These are phyloP conservation scores for Alosa alosa DNA, from an alignment of 2,113 vertebrate species.

Conservation along the genomic window DNA sequence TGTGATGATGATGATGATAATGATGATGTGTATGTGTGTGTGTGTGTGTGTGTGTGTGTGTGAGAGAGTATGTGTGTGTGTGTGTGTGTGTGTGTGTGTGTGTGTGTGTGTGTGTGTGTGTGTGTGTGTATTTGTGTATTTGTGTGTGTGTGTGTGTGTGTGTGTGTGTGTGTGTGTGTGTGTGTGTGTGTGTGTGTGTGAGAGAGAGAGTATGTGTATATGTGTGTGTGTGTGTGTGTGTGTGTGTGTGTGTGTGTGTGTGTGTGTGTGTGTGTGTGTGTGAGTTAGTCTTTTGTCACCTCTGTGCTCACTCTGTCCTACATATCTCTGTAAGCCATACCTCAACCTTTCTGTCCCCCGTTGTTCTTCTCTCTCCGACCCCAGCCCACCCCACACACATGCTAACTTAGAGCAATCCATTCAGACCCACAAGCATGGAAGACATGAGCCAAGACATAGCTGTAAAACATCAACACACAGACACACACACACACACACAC, in stretches of 20 bases:
- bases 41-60: neutral
- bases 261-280: neutral
- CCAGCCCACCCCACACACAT: constrained; percentile 1
- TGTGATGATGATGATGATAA: neutral
- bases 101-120: too few relatives aligned
- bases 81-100: too few relatives aligned
- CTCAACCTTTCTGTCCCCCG: neutral
- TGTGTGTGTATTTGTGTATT: neutral
- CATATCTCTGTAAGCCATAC: neutral
- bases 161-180: neutral
- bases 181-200: neutral
- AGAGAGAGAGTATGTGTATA: too few relatives aligned
- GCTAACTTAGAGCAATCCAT: neutral
- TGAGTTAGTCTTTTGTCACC: neutral
- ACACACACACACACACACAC: neutral
- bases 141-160: neutral
- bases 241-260: too few relatives aligned
- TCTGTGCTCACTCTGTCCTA: neutral
- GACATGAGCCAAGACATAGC: neutral
- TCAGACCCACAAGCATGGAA: neutral
- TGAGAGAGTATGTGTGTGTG: too few relatives aligned
- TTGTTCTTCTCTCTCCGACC: neutral
- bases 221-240: neutral
- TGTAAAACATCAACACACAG: neutral
- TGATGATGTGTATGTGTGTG: neutral